Evolutionary conservation across 2,113 vertebrate species (phyloP).

Genomic region (Azemiops feae): DNA sequence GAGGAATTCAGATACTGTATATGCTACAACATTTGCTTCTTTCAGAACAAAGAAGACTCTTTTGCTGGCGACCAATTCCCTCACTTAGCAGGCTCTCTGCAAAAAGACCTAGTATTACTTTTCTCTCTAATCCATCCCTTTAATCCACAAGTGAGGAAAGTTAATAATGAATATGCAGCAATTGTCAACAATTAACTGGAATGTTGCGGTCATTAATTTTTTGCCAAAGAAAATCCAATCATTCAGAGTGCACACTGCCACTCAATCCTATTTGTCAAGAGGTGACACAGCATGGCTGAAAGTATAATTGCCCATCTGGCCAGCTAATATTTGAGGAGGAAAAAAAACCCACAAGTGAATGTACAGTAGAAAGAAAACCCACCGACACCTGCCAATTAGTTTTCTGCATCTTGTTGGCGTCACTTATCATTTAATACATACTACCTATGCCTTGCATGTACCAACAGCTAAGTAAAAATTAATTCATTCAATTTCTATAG

Average conservation of each 20-base stretch:
- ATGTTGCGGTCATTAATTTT: slow-evolving; percentile 76
- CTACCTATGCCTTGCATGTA: background rate
- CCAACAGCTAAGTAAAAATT: background rate
- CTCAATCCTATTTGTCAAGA: slow-evolving; percentile 10
- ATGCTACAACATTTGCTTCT: background rate
- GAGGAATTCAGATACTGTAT: background rate
- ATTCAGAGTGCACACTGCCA: background rate
- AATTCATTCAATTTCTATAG: background rate
- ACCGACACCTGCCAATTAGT: background rate
- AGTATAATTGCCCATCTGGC: background rate
- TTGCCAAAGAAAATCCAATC: slow-evolving; percentile 27
- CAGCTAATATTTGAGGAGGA: background rate
- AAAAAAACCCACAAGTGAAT: background rate
- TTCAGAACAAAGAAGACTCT: background rate
- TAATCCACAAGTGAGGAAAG: slow-evolving; percentile 64
- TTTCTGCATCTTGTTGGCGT: background rate
- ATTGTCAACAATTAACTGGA: slow-evolving; percentile 79
- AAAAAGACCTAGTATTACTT: background rate
- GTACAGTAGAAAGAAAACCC: background rate
- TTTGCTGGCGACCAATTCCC: background rate
- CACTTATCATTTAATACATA: background rate
- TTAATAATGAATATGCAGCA: slow-evolving; percentile 81
- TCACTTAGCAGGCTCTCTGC: background rate
- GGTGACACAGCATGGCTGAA: background rate
- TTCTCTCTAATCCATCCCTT: slow-evolving; percentile 47